Conservation (phyloP, 2,888 invertebrate species). For the Crioceris asparagi region DNA sequence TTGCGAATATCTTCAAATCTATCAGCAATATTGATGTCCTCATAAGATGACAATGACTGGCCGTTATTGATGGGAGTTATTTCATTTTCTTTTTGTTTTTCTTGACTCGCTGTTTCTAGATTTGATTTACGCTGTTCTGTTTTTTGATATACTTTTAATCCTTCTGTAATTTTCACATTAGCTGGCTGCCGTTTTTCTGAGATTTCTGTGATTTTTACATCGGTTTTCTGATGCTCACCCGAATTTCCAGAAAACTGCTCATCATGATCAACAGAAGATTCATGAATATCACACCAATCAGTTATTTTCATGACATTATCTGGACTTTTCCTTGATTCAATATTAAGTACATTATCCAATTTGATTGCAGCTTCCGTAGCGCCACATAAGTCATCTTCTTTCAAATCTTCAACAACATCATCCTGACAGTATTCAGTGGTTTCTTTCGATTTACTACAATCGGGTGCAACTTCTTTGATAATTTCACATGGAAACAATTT, state of each 20-base stretch:
- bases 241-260: too few species aligned
- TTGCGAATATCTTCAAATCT: constrained; percentile 23
- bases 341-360: not conserved
- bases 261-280: too few species aligned
- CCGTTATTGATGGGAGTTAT: not conserved
- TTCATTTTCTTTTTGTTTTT: too few species aligned
- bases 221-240: not conserved
- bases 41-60: not conserved
- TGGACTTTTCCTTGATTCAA: not conserved
- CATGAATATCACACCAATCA: too few species aligned
- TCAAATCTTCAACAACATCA: not conserved
- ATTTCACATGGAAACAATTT: not conserved
- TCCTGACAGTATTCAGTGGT: not conserved
- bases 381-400: not conserved
- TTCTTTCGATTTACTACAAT: not conserved
- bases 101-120: too few species aligned
- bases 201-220: not conserved
- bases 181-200: not conserved
- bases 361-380: not conserved
- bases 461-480: not conserved
- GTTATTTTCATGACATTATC: not conserved
- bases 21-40: not conserved
- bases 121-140: not conserved
- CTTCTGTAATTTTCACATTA: too few species aligned
- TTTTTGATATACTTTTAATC: not conserved